These are phyloP conservation scores for Diabrotica undecimpunctata DNA, from an alignment of 1,140 invertebrate genomes.

Conservation along the genomic window DNA sequence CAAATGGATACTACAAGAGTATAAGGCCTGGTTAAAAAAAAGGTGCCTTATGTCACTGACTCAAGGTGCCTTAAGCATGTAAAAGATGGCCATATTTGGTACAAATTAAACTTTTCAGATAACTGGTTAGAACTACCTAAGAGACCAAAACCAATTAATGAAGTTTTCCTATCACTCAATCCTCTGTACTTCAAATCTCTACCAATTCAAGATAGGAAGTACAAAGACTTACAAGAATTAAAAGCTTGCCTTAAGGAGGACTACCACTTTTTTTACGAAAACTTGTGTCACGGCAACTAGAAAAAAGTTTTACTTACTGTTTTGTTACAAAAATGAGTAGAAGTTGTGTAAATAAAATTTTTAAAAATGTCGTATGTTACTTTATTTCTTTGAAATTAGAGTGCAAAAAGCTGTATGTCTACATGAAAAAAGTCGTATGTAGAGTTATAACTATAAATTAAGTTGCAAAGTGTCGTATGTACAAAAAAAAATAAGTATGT, in stretches of 20 bases:
- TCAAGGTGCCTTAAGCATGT: neutral
- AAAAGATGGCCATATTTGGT: slow-evolving; percentile 1
- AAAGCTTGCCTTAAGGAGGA: neutral
- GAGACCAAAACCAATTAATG: too few relatives aligned
- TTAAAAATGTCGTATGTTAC: neutral
- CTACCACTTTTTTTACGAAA: slow-evolving; percentile 6
- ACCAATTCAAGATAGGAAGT: neutral
- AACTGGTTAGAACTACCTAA: neutral
- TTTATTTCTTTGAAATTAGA: neutral
- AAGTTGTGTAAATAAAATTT: neutral
- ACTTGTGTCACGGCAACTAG: neutral
- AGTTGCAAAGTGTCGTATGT: slow-evolving; percentile 4
- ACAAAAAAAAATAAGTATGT: neutral
- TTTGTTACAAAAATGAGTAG: neutral
- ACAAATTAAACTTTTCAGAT: neutral
- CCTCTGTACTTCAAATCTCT: too few relatives aligned
- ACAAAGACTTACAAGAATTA: neutral
- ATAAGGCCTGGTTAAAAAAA: neutral
- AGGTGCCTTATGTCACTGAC: neutral
- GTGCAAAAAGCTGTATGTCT: neutral
- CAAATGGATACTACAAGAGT: neutral
- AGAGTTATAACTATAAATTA: too few relatives aligned
- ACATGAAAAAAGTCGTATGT: too few relatives aligned
- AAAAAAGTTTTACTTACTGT: neutral
- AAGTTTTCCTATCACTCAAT: too few relatives aligned